Evolutionary conservation across 2,113 vertebrate species (phyloP).

Genomic region (Aleadryas rufinucha): DNA sequence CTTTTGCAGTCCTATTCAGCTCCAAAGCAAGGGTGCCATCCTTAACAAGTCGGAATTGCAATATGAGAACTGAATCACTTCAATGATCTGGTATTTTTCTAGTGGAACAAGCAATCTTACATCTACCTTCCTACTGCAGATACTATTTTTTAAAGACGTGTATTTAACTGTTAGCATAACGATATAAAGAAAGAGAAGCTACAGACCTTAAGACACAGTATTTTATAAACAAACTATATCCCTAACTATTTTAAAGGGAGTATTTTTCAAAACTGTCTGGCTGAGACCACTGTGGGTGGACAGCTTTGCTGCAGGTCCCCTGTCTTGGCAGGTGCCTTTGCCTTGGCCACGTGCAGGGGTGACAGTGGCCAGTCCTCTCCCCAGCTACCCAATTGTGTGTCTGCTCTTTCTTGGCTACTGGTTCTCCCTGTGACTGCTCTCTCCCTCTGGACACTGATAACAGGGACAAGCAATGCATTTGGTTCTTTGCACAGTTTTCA

Average conservation of each 20-base stretch:
- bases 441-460: not conserved
- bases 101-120: not conserved
- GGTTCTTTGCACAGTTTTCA: not conserved
- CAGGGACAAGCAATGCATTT: not conserved
- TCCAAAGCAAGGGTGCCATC: not conserved
- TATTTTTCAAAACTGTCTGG: not conserved
- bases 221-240: not conserved
- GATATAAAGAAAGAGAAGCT: not conserved
- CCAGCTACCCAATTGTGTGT: fast-evolving
- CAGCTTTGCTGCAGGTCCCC: fast-evolving
- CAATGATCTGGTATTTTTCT: not conserved
- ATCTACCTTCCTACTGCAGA: not conserved
- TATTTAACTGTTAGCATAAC: not conserved
- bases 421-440: not conserved
- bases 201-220: not conserved
- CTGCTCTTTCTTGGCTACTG: not conserved
- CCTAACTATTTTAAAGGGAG: not conserved
- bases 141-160: not conserved
- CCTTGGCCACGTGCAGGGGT: fast-evolving
- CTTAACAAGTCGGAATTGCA: not conserved
- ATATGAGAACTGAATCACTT: not conserved
- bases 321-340: not conserved
- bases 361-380: not conserved
- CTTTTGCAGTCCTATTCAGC: not conserved
- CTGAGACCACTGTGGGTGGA: not conserved